phyloP scores from a whole-genome alignment of 2,888 invertebrate genomes.

The Polyommatus iphigenia region DNA sequence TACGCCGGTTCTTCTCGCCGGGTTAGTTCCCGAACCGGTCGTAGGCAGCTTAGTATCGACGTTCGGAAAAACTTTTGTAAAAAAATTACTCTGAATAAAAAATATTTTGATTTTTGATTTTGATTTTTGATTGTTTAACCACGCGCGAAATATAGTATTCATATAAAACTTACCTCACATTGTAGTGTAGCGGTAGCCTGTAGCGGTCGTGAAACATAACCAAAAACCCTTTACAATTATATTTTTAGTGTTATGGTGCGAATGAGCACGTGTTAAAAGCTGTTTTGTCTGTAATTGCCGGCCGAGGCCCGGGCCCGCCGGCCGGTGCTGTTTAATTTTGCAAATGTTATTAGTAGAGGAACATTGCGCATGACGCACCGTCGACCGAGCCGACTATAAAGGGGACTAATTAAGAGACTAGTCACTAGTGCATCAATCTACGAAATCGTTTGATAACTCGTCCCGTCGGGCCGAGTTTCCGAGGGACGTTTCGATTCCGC shows the following conservation, averaged over 20 bases:
- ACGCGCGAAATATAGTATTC: not conserved
- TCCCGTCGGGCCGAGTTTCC: conserved; percentile 37
- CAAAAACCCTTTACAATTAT: conserved; percentile 31
- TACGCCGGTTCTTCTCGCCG: no score
- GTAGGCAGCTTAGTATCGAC: no score
- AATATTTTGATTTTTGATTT: no score
- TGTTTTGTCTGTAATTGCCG: conserved; percentile 56
- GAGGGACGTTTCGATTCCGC: not conserved
- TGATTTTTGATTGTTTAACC: no score
- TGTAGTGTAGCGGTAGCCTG: conserved; percentile 7
- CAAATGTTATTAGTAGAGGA: conserved; percentile 62
- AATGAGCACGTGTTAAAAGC: conserved; percentile 57
- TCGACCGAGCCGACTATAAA: conserved; percentile 58
- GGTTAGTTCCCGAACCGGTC: no score
- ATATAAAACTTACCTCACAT: not conserved
- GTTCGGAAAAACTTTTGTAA: no score
- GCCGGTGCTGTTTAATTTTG: conserved; percentile 67
- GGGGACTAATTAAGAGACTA: conserved; percentile 59
- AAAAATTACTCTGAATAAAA: no score
- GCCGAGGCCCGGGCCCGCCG: conserved; percentile 46
- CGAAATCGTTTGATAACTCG: conserved; percentile 53
- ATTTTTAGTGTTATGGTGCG: conserved; percentile 49
- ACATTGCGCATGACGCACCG: conserved; percentile 42
- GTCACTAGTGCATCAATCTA: conserved; percentile 47
- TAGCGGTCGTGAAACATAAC: not conserved